phyloP scores from a whole-genome alignment of 2,113 vertebrate species.

The Oreochromis tanganicae region DNA sequence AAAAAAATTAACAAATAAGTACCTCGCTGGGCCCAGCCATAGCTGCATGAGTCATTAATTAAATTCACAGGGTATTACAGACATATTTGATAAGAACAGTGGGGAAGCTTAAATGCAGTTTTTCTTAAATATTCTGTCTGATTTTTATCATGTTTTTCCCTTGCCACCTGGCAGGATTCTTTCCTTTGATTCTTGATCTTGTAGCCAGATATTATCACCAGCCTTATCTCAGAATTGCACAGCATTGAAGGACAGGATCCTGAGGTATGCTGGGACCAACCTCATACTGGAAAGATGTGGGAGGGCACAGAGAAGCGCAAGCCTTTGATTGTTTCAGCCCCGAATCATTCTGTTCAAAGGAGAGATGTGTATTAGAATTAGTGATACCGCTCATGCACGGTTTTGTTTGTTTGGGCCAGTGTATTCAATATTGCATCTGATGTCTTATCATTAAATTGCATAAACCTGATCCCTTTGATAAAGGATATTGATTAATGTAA shows the following conservation, averaged over 20 bases:
- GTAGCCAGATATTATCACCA: constrained; percentile 42
- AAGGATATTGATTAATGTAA: neutral
- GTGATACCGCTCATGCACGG: neutral
- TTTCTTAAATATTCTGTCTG: constrained; percentile 28
- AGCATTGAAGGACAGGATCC: constrained; percentile 35
- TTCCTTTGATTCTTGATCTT: constrained; percentile 45
- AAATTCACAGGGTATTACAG: constrained; percentile 19
- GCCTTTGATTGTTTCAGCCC: neutral
- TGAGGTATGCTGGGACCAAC: constrained; percentile 2
- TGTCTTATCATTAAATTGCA: neutral
- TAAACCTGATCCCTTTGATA: neutral
- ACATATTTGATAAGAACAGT: constrained; percentile 10
- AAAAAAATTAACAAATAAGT: neutral
- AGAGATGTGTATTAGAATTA: neutral
- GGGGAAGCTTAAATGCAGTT: neutral
- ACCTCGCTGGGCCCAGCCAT: neutral
- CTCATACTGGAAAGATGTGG: neutral
- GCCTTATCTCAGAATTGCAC: constrained; percentile 44
- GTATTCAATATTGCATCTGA: neutral
- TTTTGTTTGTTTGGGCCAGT: neutral
- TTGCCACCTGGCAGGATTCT: constrained; percentile 17
- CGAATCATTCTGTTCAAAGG: neutral
- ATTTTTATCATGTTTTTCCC: constrained; percentile 17
- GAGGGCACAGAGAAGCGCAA: neutral
- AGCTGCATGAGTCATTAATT: constrained; percentile 40